Evolutionary conservation across 2,888 invertebrate genomes (phyloP).

Genomic region (Idaea aversata): DNA sequence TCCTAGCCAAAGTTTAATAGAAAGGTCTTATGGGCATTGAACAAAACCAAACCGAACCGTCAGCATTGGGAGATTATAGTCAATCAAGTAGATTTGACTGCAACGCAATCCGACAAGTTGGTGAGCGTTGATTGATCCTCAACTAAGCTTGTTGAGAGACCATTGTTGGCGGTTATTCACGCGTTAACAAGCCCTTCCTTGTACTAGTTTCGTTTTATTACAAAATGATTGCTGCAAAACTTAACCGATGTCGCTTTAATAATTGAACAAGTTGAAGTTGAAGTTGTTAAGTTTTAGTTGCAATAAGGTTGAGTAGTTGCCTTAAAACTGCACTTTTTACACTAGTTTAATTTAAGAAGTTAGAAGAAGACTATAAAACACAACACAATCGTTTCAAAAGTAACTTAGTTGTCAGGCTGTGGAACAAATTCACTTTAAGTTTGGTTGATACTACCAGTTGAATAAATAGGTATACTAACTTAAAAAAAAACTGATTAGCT

Average conservation of each 20-base stretch:
- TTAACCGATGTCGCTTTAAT: background rate
- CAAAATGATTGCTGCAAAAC: background rate
- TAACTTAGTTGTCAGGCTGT: background rate
- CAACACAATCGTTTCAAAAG: background rate
- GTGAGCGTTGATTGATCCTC: background rate
- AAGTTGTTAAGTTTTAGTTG: background rate
- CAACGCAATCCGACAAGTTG: background rate
- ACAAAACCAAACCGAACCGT: background rate
- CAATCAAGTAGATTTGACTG: background rate
- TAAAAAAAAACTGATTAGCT: too few species aligned
- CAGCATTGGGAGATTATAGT: background rate
- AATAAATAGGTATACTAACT: too few species aligned
- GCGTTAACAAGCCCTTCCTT: background rate
- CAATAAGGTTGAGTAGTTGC: background rate
- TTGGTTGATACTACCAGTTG: background rate
- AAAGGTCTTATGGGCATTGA: background rate
- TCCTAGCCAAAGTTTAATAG: background rate
- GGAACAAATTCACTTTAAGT: background rate
- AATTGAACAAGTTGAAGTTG: conserved; percentile 1
- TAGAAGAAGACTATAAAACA: background rate
- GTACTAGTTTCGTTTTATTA: background rate
- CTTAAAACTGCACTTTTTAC: conserved; percentile 1
- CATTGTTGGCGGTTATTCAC: background rate
- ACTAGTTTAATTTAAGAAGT: background rate
- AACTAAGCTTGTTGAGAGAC: background rate